Base-by-base conservation (phyloP, 1,140 invertebrate species). In the Atta texana region DNA sequence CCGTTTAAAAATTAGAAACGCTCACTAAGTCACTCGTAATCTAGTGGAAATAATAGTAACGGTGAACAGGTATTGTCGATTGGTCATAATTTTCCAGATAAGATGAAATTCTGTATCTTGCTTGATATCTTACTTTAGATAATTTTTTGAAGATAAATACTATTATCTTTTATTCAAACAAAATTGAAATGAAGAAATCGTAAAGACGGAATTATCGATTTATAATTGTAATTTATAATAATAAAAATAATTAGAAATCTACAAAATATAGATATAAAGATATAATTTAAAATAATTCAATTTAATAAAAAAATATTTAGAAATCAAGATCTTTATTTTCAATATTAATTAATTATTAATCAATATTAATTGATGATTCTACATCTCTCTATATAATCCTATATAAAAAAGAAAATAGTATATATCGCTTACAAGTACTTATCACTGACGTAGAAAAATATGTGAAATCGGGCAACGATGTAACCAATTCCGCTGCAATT, bases 401-500 rank as follows among this genome's bases (percentile, higher is more conserved):
- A 44, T 5, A 12, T n/a, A 16, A 55, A 24, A 44, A 59, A 59
- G 63, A 59, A 57, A 68, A 66, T 64, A 10, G 31, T 66, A 8
- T n/a, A 4, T 21, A 39, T 76, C 31, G 44, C 28, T 64, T 59
- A 68, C 24, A 16, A 72, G 28, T 61, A 74, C 6, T 72, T 59
- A 85, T 86, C 61, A 49, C 63, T 68, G 72, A 80, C 34, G 44
- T 49, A 51, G 78, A 90, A 87, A 89, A 84, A 89, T 61, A 90
- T 59, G 74, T 74, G 53, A 87, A 89, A 90, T 85, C 74, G 71
- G 31, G 12, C 55, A 44, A 21, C 57, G 66, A 66, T 74, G 78
- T 87, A 74, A 63, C 76, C 57, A 82, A 85, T 87, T 89, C 77
- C 78, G 86, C 72, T 80, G 87, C 78, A 87, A 86, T 92, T 89